Base-by-base conservation (phyloP, 2,888 invertebrate species). In the Volucella inanis region DNA sequence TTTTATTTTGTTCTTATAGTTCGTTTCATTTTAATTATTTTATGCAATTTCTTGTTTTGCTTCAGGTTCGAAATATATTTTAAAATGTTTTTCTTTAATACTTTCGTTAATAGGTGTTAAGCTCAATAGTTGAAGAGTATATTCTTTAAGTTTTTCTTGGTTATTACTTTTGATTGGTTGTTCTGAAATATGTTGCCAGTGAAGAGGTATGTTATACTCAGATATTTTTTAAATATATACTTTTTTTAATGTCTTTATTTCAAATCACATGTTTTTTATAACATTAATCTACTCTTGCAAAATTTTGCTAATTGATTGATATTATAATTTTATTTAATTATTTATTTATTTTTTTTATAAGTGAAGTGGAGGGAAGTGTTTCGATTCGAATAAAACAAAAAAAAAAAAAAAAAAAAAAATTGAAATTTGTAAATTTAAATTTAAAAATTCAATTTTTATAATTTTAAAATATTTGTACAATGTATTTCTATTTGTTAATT, bases 61-160 rank as follows among this genome's bases (percentile, higher is more conserved):
- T 55, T 45, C n/a, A 57, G 14, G 12, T 67, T 71, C 72, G 54
- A 61, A 78, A 72, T 43, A 47, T 39, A 52, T 39, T 74, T 47
- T 47, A 43, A n/a, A n/a, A 41, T n/a, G 1, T 39, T 67, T 62
- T 43, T 57, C 38, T 62, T 31, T 41, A 45, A 31, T 76, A 22
- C 52, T 52, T 77, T 47, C 31, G 62, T 79, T 43, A 65, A 82
- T 70, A 79, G 79, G 57, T 85, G 54, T 76, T 76, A 85, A 85
- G 85, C 81, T 85, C 85, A 85, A 81, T 85, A 67, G 65, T 75
- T 85, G 50, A 76, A 67, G 52, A 80, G 67, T 75, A 77, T 41
- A 64, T 54, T 67, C 41, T 14, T 50, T 62, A 55, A 18, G 52
- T 31, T 39, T 62, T 39, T 39, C 78, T 52, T 74, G 52, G 62